Conservation (phyloP, 1,140 invertebrate species). For the Sitobion miscanthi region DNA sequence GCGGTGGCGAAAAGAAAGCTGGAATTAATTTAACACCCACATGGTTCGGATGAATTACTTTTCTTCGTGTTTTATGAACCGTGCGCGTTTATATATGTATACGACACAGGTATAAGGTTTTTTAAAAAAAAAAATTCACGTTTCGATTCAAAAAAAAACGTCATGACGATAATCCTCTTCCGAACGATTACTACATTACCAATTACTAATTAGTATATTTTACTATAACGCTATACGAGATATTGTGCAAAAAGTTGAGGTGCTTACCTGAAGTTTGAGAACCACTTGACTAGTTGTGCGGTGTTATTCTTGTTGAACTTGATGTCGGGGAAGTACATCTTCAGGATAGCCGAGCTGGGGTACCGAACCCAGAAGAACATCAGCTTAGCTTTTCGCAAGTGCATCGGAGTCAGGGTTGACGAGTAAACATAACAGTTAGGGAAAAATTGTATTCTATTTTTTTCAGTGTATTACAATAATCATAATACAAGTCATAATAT, state of each 20-base stretch:
- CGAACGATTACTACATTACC: background rate
- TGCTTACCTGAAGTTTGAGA: constrained; percentile 97
- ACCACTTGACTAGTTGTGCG: constrained; percentile 99
- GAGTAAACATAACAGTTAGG: constrained; percentile 69
- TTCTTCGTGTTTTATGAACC: constrained; percentile 55
- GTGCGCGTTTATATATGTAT: background rate
- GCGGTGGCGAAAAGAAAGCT: constrained; percentile 50
- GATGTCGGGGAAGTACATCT: constrained; percentile 99
- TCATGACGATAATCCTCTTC: background rate
- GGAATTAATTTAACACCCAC: constrained; percentile 56
- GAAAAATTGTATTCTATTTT: constrained; percentile 54
- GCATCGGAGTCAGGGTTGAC: constrained; percentile 98
- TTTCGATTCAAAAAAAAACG: background rate
- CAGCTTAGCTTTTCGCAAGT: constrained; percentile 98
- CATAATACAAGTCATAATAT: background rate
- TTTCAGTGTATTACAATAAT: background rate
- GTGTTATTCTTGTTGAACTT: constrained; percentile 99
- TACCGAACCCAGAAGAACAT: constrained; percentile 99
- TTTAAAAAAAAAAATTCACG: background rate
- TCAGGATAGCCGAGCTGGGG: constrained; percentile 96
- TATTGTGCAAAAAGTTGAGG: background rate
- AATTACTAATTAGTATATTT: background rate
- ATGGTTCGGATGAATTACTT: constrained; percentile 47
- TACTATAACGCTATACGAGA: background rate
- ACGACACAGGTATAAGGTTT: background rate